Conservation (phyloP, 1,140 invertebrate species). For the Drosophila pachea region DNA sequence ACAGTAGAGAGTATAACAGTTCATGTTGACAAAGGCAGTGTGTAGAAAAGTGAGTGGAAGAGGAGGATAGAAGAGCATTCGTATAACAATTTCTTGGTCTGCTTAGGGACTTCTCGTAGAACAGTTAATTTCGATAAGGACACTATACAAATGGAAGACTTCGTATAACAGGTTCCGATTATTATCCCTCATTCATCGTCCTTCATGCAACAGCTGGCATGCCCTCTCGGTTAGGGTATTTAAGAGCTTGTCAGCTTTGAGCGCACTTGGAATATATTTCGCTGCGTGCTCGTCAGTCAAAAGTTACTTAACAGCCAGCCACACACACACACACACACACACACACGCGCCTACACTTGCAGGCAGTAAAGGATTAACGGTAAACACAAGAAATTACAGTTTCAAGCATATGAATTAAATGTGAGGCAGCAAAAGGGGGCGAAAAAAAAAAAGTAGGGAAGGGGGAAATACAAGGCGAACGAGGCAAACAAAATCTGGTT, state of each 20-base stretch:
- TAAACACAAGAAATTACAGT: constrained; percentile 41
- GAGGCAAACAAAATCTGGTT: constrained; percentile 3
- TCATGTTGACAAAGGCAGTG: no score
- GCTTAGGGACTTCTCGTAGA: no score
- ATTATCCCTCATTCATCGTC: no score
- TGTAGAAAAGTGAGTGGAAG: no score
- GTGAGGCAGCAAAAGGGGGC: neutral
- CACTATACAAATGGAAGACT: no score
- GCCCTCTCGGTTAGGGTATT: constrained; percentile 22
- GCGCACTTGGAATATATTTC: constrained; percentile 36
- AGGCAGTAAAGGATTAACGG: constrained; percentile 43
- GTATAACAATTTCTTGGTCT: no score
- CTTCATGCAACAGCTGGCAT: neutral
- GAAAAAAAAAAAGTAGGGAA: neutral
- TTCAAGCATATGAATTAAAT: constrained; percentile 40
- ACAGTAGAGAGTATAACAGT: no score
- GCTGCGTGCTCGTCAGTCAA: constrained; percentile 32
- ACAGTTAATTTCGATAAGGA: no score
- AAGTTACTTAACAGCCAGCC: constrained; percentile 35
- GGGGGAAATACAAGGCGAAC: constrained; percentile 4
- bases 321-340: constrained; percentile 12
- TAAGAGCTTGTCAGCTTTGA: constrained; percentile 10
- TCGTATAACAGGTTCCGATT: no score
- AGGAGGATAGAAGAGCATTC: no score
- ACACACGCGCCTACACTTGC: constrained; percentile 5